These are phyloP conservation scores for Eucera pruinosa DNA, from an alignment of 2,888 invertebrate genomes.

Conservation along the genomic window DNA sequence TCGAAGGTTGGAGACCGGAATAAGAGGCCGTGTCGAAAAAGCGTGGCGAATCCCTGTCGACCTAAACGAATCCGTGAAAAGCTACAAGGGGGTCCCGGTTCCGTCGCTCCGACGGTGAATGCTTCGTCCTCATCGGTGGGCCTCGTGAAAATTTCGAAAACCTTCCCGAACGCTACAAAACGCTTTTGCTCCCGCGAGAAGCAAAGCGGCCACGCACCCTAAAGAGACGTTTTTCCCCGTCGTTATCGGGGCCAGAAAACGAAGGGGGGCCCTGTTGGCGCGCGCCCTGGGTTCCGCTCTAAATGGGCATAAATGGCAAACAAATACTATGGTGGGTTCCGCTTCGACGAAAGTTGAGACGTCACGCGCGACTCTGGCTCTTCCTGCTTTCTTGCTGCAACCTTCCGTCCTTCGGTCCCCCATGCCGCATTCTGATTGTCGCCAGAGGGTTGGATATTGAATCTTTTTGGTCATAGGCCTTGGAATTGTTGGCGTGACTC, in stretches of 20 bases:
- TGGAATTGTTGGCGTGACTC: constrained; percentile 12
- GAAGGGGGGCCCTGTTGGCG: constrained; percentile 60
- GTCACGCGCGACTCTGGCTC: constrained; percentile 65
- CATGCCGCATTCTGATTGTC: neutral
- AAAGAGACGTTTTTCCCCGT: constrained; percentile 37
- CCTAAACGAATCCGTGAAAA: constrained; percentile 81
- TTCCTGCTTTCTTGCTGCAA: constrained; percentile 40
- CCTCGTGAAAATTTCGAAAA: constrained; percentile 48
- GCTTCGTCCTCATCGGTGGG: constrained; percentile 9
- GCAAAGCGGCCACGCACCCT: neutral
- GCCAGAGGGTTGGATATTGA: constrained; percentile 9
- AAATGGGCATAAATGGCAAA: constrained; percentile 78
- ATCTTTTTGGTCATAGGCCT: neutral
- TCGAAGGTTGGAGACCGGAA: constrained; percentile 24
- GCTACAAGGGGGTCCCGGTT: constrained; percentile 60
- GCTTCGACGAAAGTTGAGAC: constrained; percentile 73
- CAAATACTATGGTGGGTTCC: constrained; percentile 74
- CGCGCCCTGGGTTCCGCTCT: constrained; percentile 71
- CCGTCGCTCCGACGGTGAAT: constrained; percentile 31
- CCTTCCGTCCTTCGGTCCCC: neutral
- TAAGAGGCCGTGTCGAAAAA: constrained; percentile 74
- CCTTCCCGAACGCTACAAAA: neutral
- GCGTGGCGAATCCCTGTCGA: constrained; percentile 80
- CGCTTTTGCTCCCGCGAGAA: constrained; percentile 2
- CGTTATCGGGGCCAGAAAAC: constrained; percentile 53